Percentiles rank a stretch among this genome's conserved stretches.
Conservation (phyloP, 1,140 invertebrate genomes). For the Trissolcus basalis region DNA sequence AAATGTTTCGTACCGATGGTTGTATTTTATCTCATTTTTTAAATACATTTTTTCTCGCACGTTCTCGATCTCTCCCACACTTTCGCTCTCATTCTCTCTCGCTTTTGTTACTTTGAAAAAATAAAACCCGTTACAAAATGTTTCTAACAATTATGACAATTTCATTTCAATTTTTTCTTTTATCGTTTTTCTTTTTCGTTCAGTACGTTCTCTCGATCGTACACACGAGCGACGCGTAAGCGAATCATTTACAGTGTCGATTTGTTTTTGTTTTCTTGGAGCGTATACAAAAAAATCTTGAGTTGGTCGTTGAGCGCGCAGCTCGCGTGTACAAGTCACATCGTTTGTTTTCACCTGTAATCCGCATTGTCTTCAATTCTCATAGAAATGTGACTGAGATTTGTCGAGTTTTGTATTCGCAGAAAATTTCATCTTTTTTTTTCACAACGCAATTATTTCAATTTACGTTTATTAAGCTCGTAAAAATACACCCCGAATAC, state of each 20-base stretch:
- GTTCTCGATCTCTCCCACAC: constrained; percentile 11
- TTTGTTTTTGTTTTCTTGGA: not conserved
- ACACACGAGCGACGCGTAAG: constrained; percentile 1
- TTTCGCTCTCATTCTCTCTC: constrained; percentile 4
- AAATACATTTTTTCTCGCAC: not conserved
- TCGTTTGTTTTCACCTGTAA: constrained; percentile 12
- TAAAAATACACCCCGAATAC: constrained; percentile 41
- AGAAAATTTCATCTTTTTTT: constrained; percentile 12
- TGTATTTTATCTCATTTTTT: constrained; percentile 13
- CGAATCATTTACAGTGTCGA: constrained; percentile 4
- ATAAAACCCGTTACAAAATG: constrained; percentile 59
- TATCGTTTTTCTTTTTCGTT: constrained; percentile 12
- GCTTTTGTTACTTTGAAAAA: constrained; percentile 43
- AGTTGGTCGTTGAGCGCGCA: not conserved
- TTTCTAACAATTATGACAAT: constrained; percentile 52
- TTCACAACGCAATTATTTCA: constrained; percentile 28
- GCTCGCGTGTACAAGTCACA: constrained; percentile 15
- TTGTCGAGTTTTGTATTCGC: constrained; percentile 36
- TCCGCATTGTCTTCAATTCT: constrained; percentile 31
- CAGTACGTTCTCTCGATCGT: constrained; percentile 20
- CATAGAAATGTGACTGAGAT: constrained; percentile 37
- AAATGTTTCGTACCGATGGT: constrained; percentile 37
- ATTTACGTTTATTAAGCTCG: constrained; percentile 50
- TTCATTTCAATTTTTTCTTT: constrained; percentile 26
- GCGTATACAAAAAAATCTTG: constrained; percentile 21